Conservation (phyloP, 1,140 invertebrate species). For the Drosophila obscura region DNA sequence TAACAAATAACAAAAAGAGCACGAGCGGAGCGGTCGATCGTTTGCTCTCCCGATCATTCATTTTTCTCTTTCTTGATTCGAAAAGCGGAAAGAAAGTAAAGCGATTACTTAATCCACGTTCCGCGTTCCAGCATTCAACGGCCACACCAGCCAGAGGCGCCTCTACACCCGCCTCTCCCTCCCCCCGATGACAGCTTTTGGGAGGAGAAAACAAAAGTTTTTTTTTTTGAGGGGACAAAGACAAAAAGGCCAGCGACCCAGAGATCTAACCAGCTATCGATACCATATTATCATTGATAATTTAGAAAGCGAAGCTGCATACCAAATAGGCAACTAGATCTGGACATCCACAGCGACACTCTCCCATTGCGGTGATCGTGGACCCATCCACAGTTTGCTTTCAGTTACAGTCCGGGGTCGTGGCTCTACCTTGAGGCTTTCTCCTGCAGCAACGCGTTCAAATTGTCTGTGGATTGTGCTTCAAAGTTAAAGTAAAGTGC, state of each 20-base stretch:
- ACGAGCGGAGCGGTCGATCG: slow-evolving; percentile 10
- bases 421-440: slow-evolving; percentile 42
- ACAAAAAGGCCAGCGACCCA: slow-evolving; percentile 18
- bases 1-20: slow-evolving; percentile 1
- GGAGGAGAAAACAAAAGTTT: slow-evolving; percentile 70
- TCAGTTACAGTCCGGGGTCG: slow-evolving; percentile 42
- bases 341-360: slow-evolving; percentile 12
- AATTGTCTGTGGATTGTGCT: not conserved
- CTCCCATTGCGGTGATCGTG: slow-evolving; percentile 4
- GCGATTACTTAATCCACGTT: slow-evolving; percentile 66
- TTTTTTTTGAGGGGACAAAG: slow-evolving; percentile 19
- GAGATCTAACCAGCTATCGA: slow-evolving; percentile 23
- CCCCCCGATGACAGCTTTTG: slow-evolving; percentile 55
- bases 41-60: slow-evolving; percentile 14
- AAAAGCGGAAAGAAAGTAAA: slow-evolving; percentile 73
- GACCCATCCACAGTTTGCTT: slow-evolving; percentile 18
- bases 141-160: slow-evolving; percentile 18
- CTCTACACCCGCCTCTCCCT: slow-evolving; percentile 38
- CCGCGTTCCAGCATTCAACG: slow-evolving; percentile 28
- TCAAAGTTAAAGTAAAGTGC: slow-evolving; percentile 13
- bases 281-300: slow-evolving; percentile 45
- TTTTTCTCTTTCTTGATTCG: slow-evolving; percentile 14
- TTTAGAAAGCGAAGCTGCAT: slow-evolving; percentile 72
- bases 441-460: slow-evolving; percentile 13
- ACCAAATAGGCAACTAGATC: slow-evolving; percentile 42